These are phyloP conservation scores for Oxygymnocypris stewartii DNA, from an alignment of 2,113 vertebrate genomes.

Conservation along the genomic window DNA sequence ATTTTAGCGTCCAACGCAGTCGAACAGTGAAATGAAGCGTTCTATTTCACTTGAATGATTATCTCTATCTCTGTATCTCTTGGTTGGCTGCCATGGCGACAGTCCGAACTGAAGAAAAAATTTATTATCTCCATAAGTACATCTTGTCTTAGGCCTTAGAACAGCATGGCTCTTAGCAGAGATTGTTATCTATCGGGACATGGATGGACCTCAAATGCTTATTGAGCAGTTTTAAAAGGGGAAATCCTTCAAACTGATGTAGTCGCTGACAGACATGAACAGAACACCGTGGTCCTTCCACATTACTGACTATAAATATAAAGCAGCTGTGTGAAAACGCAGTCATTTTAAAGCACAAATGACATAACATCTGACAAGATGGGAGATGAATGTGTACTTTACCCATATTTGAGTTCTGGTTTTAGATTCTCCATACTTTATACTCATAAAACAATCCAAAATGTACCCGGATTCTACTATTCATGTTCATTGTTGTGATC, in stretches of 20 bases:
- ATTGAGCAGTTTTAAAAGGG: slow-evolving; percentile 23
- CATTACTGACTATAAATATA: background rate
- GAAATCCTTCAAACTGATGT: slow-evolving; percentile 19
- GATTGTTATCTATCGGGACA: slow-evolving; percentile 35
- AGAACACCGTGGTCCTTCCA: background rate
- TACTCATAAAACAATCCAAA: background rate
- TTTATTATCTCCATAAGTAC: background rate
- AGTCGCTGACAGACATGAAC: slow-evolving; percentile 17
- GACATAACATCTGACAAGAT: background rate
- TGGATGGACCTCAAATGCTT: slow-evolving; percentile 4
- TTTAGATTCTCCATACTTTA: background rate
- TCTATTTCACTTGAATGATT: slow-evolving; percentile 21
- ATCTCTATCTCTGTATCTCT: slow-evolving; percentile 2
- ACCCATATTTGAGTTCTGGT: background rate
- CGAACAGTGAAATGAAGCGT: background rate
- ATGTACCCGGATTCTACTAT: background rate
- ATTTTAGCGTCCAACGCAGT: background rate
- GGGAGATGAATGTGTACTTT: background rate
- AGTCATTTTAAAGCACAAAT: slow-evolving; percentile 1
- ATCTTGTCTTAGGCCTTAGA: background rate
- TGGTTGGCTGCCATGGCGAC: background rate
- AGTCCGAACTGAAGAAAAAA: background rate
- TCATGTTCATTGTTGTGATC: background rate
- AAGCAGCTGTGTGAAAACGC: background rate
- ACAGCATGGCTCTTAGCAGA: slow-evolving; percentile 17